These are phyloP conservation scores for Hyphantria cunea DNA, from an alignment of 1,140 invertebrate genomes.

Conservation along the genomic window DNA sequence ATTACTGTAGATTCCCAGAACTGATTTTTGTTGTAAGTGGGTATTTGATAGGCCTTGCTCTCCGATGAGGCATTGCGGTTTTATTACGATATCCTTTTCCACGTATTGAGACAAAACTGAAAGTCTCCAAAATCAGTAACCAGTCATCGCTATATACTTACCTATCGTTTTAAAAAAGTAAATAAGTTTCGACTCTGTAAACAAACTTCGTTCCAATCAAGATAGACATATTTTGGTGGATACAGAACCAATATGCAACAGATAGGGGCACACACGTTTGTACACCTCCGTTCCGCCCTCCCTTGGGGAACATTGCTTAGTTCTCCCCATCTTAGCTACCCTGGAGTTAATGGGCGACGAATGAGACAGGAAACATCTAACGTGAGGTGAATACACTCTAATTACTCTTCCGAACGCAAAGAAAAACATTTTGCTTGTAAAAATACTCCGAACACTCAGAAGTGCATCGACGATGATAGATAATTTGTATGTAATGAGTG, in stretches of 20 bases:
- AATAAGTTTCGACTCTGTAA: not conserved
- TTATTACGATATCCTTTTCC: no score
- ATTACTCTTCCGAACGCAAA: slow-evolving; percentile 31
- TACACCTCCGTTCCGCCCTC: slow-evolving; percentile 9
- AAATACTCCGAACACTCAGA: slow-evolving; percentile 4
- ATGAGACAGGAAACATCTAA: slow-evolving; percentile 41
- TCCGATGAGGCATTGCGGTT: no score
- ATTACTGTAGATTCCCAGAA: no score
- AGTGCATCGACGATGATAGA: not conserved
- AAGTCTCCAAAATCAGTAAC: no score
- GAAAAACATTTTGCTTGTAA: slow-evolving; percentile 9
- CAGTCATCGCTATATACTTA: no score
- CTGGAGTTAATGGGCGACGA: slow-evolving; percentile 35
- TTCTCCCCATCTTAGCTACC: slow-evolving; percentile 37
- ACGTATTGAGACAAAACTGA: no score
- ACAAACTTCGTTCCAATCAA: not conserved
- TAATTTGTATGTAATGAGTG: not conserved
- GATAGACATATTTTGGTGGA: not conserved
- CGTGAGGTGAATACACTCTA: slow-evolving; percentile 52
- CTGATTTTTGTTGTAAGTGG: no score
- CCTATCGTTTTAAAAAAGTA: no score
- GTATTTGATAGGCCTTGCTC: no score
- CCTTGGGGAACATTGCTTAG: slow-evolving; percentile 40
- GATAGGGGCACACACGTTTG: slow-evolving; percentile 1
- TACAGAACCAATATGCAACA: slow-evolving; percentile 16